Conservation (phyloP, 2,888 invertebrate genomes). For the Carterocephalus palaemon region DNA sequence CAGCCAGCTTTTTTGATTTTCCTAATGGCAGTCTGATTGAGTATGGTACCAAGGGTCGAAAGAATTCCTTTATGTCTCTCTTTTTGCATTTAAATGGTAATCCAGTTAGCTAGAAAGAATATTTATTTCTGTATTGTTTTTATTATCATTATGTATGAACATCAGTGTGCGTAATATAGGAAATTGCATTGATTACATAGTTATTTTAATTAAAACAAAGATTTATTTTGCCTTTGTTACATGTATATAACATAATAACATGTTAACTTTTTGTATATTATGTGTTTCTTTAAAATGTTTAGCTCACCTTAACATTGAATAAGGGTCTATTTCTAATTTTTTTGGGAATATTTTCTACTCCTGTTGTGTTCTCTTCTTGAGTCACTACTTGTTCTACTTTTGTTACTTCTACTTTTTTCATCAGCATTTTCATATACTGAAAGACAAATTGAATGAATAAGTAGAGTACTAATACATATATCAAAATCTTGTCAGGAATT, state of each 20-base stretch:
- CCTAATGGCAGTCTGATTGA: slow-evolving; percentile 88
- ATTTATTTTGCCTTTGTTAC: too few relatives aligned
- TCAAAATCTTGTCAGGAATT: too few relatives aligned
- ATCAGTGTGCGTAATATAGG: too few relatives aligned
- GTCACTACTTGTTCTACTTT: too few relatives aligned
- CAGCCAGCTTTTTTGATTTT: slow-evolving; percentile 81
- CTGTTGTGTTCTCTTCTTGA: slow-evolving; percentile 33
- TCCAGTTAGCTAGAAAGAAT: slow-evolving; percentile 83
- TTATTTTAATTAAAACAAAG: too few relatives aligned
- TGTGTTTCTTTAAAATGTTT: too few relatives aligned
- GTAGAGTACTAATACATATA: too few relatives aligned
- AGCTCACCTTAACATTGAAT: slow-evolving; percentile 64
- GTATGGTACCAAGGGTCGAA: slow-evolving; percentile 87
- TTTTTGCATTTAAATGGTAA: slow-evolving; percentile 89
- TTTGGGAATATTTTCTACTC: slow-evolving; percentile 51
- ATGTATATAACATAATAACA: too few relatives aligned
- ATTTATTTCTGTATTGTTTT: background rate
- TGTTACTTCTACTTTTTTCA: slow-evolving; percentile 67
- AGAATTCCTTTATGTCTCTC: slow-evolving; percentile 90
- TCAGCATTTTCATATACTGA: slow-evolving; percentile 86
- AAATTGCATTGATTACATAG: too few relatives aligned
- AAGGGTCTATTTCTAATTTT: slow-evolving; percentile 67
- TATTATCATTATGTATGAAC: background rate
- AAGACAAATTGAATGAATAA: slow-evolving; percentile 37
- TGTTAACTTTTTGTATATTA: too few relatives aligned